Evolutionary conservation across 2,888 invertebrate species (phyloP).

Genomic region (Ashinkailepas kermadecensis): DNA sequence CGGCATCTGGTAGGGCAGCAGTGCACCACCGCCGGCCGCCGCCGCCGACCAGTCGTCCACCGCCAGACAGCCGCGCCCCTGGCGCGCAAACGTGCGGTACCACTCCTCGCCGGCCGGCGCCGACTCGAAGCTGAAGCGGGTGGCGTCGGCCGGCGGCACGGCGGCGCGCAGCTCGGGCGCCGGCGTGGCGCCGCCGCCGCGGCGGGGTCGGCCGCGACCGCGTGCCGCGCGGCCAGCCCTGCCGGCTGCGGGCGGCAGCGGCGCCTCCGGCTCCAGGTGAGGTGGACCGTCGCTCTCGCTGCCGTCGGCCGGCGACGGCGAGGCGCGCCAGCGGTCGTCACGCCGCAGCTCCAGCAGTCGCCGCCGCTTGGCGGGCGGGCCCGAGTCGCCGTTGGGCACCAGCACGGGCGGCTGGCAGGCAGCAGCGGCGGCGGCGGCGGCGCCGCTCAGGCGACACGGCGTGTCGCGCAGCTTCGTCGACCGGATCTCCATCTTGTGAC

Average conservation of each 20-base stretch:
- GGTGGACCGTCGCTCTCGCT: slow-evolving; percentile 15
- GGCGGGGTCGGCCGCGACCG: background rate
- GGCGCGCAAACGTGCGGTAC: slow-evolving; percentile 2
- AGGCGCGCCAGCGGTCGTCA: background rate
- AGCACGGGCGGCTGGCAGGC: background rate
- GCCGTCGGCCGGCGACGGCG: background rate
- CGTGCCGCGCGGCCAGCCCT: background rate
- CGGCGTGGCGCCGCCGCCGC: background rate
- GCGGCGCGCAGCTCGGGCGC: background rate
- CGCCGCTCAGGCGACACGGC: slow-evolving; percentile 1
- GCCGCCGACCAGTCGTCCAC: background rate
- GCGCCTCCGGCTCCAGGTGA: slow-evolving; percentile 6
- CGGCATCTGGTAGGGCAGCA: slow-evolving; percentile 6
- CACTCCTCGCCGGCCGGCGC: background rate
- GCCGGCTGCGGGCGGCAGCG: background rate
- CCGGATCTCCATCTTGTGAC: slow-evolving; percentile 7
- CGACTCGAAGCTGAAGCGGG: background rate
- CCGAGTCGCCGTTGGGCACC: background rate
- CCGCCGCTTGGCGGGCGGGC: background rate
- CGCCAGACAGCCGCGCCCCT: background rate
- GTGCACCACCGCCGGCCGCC: background rate
- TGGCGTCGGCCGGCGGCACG: background rate
- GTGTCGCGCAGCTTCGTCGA: background rate
- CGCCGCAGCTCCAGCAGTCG: background rate
- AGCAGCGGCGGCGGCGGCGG: background rate